Percentiles rank a stretch among this genome's conserved stretches.
These are phyloP conservation scores for Xenopus tropicalis DNA, from an alignment of 2,113 vertebrate species.

Conservation along the genomic window DNA sequence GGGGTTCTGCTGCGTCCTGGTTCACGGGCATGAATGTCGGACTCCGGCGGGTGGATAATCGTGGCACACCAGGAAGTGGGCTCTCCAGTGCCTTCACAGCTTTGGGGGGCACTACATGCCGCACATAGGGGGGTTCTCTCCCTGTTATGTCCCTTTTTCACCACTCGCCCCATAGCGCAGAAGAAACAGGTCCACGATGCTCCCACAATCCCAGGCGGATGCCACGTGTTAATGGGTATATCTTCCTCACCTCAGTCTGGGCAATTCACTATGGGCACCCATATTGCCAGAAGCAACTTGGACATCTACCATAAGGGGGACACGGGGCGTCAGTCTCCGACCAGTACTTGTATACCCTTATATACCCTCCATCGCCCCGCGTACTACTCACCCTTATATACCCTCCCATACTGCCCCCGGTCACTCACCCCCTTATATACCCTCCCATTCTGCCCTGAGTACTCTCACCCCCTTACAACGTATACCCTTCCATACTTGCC, in stretches of 20 bases:
- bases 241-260: constrained; percentile 68
- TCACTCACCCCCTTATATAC: too few species aligned
- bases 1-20: constrained; percentile 73
- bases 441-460: too few species aligned
- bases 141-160: constrained; percentile 69
- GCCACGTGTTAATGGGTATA: constrained; percentile 75
- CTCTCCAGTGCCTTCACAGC: constrained; percentile 53
- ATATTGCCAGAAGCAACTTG: constrained; percentile 71
- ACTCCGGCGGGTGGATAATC: constrained; percentile 73
- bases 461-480: too few species aligned
- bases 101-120: constrained; percentile 74
- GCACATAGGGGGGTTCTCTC: constrained; percentile 76
- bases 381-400: too few species aligned
- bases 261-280: constrained; percentile 68
- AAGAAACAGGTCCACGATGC: constrained; percentile 78
- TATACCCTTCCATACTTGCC: too few species aligned
- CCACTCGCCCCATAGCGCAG: constrained; percentile 65
- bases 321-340: too few species aligned
- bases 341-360: too few species aligned
- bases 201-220: constrained; percentile 68
- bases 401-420: too few species aligned
- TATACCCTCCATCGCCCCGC: too few species aligned
- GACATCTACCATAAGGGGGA: constrained; percentile 83
- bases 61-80: constrained; percentile 70
- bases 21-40: constrained; percentile 51